These are phyloP conservation scores for Lepus americanus DNA, from an alignment of 2,113 vertebrate species.

Conservation along the genomic window DNA sequence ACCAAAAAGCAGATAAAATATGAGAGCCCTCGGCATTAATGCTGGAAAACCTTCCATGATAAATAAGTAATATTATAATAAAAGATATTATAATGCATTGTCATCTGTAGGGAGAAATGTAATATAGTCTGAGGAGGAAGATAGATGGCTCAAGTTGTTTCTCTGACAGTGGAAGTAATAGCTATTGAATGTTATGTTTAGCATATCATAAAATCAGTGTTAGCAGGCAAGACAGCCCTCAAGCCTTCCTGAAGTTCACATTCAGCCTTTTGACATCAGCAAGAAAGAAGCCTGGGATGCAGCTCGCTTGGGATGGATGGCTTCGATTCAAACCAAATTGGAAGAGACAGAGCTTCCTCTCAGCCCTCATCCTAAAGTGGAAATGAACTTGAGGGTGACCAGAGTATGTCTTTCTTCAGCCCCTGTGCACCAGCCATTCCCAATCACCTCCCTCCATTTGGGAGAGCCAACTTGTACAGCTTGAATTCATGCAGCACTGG, in stretches of 20 bases:
- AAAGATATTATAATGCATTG: constrained; percentile 79
- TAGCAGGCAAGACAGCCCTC: constrained; percentile 78
- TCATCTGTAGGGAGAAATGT: constrained; percentile 69
- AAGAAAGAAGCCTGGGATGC: constrained; percentile 23
- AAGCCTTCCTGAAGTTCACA: neutral
- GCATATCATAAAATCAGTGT: constrained; percentile 84
- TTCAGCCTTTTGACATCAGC: constrained; percentile 62
- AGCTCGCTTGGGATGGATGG: constrained; percentile 17
- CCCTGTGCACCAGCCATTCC: neutral
- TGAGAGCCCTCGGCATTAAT: constrained; percentile 69
- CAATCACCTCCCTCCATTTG: neutral
- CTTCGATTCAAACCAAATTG: constrained; percentile 60
- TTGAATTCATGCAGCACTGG: neutral
- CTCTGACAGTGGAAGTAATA: constrained; percentile 85
- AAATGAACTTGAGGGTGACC: constrained; percentile 61
- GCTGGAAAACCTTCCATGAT: constrained; percentile 58
- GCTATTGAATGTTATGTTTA: constrained; percentile 83
- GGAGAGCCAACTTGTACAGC: neutral
- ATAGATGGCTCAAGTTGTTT: constrained; percentile 81
- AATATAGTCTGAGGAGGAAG: constrained; percentile 81
- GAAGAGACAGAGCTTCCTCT: constrained; percentile 72
- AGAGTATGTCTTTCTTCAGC: constrained; percentile 51
- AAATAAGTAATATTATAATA: constrained; percentile 81
- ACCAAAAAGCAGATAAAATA: constrained; percentile 81
- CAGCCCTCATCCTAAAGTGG: constrained; percentile 40